Evolutionary conservation across 2,888 invertebrate genomes (phyloP), one percentile per base, ranked within the genome.

Genomic region (Neelides folsomi): DNA sequence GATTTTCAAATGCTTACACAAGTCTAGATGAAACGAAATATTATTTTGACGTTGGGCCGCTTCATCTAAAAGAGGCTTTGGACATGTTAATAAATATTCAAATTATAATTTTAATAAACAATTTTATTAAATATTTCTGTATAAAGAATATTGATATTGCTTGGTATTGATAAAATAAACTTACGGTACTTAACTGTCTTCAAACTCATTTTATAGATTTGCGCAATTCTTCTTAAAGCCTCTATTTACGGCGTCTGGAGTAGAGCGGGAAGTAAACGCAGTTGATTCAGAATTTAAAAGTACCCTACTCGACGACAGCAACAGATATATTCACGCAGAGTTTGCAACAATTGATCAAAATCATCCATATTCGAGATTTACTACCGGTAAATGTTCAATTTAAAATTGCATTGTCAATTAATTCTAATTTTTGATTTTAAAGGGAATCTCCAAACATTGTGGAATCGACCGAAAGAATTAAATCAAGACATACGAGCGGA

Each of bases 281-380:
- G 94, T 98, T 6, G 79, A 97, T 73, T 93, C 90, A 0, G 98
- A 98, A 68, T 89, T 95, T 69, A 88, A 92, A 68, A 94, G 94
- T 72, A 97, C 98, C 74, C 71, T 88, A 7, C 78, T 82, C 2
- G 85, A 79, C 57, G 97, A 98, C 73, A 73, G 78, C 0, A 93
- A 94, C 93, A 73, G 97, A 15, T 72, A 89, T 49, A 79, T 85
- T 69, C 95, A 95, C 72, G 74, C 98, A 9, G 88, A 92, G 66
- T 86, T 86, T 68, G 81, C 84, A 60, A 79, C 86, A 0, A 80
- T 87, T 0, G 77, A 82, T 64, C 76, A 40, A 8, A 38, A 51
- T 4, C 97, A 98, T 73, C 81, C 88, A 0, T 95, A 81, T 70
- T 83, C 83, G 67, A 92, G 93, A 72, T 98, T 98, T 74, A 92